These are phyloP conservation scores for Rhinophrynus dorsalis DNA, from an alignment of 2,797 vertebrate species.

Conservation along the genomic window DNA sequence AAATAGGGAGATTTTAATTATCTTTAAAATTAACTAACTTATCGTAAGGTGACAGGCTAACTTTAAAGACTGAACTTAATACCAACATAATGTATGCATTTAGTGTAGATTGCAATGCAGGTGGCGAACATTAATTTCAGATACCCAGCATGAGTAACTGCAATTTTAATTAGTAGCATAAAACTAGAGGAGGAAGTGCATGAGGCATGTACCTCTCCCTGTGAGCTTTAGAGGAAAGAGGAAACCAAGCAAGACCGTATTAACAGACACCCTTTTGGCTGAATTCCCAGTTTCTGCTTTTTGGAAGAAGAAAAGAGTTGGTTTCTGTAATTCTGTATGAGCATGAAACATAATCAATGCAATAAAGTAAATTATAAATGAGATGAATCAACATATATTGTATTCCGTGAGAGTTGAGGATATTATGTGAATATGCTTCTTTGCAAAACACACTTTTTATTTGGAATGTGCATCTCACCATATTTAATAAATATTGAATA, in stretches of 20 bases:
- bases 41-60: no score
- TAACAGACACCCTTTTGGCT: background rate
- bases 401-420: no score
- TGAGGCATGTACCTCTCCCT: background rate
- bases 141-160: constrained; percentile 7
- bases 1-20: no score
- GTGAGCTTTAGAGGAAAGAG: background rate
- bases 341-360: background rate
- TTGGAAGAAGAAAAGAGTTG: background rate
- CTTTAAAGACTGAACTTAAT: no score
- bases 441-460: no score
- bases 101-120: background rate
- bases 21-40: no score
- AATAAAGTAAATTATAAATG: no score
- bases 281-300: background rate
- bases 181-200: background rate
- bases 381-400: no score
- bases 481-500: no score
- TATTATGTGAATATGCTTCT: no score
- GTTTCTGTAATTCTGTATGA: constrained; percentile 2
- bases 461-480: no score
- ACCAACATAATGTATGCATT: no score
- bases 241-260: background rate
- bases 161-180: constrained; percentile 18
- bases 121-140: constrained; percentile 4